A percentile compares a stretch with the other conserved stretches of the same genome.
Evolutionary conservation across 2,888 invertebrate genomes (phyloP).

Genomic region (Hartigia nigra): DNA sequence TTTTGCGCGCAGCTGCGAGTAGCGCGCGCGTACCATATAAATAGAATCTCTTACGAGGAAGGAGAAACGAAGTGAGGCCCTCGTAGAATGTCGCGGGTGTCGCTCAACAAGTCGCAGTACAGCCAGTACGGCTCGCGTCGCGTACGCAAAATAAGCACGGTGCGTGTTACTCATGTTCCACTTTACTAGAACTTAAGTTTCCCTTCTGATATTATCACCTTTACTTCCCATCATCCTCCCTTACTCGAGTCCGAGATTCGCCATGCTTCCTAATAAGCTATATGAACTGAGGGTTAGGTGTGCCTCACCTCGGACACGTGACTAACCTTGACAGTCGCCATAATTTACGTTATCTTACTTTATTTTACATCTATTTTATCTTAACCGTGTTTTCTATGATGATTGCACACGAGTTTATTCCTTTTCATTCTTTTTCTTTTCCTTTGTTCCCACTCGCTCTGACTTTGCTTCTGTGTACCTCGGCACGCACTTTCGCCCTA

Average conservation of each 20-base stretch:
- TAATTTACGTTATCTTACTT: constrained; percentile 16
- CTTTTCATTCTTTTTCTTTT: background rate
- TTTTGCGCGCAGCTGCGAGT: constrained; percentile 35
- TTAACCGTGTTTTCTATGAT: background rate
- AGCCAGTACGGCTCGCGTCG: constrained; percentile 64
- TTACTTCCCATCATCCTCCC: background rate
- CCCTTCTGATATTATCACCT: background rate
- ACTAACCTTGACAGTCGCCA: constrained; percentile 38
- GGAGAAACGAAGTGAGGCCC: constrained; percentile 17
- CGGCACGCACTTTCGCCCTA: background rate
- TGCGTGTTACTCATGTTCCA: constrained; percentile 40
- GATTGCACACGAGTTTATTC: background rate
- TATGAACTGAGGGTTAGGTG: constrained; percentile 23
- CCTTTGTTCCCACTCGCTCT: background rate
- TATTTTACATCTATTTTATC: background rate
- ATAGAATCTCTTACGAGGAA: constrained; percentile 21
- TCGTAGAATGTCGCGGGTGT: constrained; percentile 62
- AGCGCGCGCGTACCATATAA: constrained; percentile 28
- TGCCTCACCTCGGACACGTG: constrained; percentile 28
- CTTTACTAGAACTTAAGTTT: background rate
- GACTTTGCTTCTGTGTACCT: background rate
- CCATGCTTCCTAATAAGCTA: background rate
- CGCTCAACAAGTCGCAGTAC: constrained; percentile 64
- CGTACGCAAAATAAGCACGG: constrained; percentile 64
- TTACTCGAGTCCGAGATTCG: background rate